These are phyloP conservation scores for Epinephelus lanceolatus DNA, from an alignment of 2,113 vertebrate species.

Conservation along the genomic window DNA sequence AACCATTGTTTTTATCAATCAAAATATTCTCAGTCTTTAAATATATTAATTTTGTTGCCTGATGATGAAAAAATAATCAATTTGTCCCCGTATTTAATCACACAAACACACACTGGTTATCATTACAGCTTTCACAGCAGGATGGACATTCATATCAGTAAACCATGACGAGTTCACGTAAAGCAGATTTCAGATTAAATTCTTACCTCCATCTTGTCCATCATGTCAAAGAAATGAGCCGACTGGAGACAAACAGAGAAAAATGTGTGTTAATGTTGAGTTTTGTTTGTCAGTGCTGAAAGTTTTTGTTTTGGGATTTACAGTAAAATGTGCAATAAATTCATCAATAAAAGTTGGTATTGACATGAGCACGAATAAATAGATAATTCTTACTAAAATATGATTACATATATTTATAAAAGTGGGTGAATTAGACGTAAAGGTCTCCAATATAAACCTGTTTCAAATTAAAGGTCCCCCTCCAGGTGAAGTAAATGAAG, in stretches of 20 bases:
- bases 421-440: too few relatives aligned
- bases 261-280: not conserved
- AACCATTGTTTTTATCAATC: too few relatives aligned
- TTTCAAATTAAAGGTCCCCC: not conserved
- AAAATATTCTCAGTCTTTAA: not conserved
- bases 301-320: too few relatives aligned
- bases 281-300: too few relatives aligned
- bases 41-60: not conserved
- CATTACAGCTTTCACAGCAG: not conserved
- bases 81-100: not conserved
- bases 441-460: not conserved
- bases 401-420: too few relatives aligned
- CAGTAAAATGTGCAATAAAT: not conserved
- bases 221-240: conserved; percentile 93
- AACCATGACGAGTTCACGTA: not conserved
- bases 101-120: not conserved
- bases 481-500: not conserved
- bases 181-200: not conserved
- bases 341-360: not conserved
- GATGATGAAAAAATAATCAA: not conserved
- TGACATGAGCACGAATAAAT: not conserved
- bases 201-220: conserved; percentile 96
- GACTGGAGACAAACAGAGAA: conserved; percentile 84
- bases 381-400: too few relatives aligned
- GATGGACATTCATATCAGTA: not conserved